These are phyloP conservation scores for Rhinogobius similis DNA, from an alignment of 2,113 vertebrate genomes.

Conservation along the genomic window DNA sequence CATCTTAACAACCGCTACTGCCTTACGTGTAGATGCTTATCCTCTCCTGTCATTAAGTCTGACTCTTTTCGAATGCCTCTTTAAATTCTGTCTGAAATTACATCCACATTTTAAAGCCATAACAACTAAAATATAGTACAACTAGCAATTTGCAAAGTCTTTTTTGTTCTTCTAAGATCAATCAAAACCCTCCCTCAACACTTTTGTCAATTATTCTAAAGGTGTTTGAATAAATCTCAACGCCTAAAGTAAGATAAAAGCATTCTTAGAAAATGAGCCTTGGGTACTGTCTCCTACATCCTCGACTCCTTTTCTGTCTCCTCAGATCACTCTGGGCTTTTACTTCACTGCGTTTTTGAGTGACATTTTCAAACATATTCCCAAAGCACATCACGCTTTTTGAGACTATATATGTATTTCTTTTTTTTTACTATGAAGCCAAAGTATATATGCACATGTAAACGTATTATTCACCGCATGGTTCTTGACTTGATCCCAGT, in stretches of 20 bases:
- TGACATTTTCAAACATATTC: conserved; percentile 50
- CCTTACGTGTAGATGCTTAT: neutral
- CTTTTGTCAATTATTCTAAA: neutral
- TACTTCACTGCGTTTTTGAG: conserved; percentile 52
- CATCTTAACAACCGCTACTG: neutral
- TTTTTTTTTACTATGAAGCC: too few species aligned
- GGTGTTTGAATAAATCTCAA: neutral
- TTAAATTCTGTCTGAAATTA: neutral
- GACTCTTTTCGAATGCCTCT: neutral
- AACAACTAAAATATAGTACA: too few species aligned
- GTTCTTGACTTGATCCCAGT: conserved; percentile 33
- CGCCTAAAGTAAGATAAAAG: neutral
- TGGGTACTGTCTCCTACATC: neutral
- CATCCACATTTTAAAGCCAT: neutral
- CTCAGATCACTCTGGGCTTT: conserved; percentile 21
- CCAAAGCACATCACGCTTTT: conserved; percentile 38
- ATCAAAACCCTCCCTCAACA: neutral
- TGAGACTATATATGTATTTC: conserved; percentile 31
- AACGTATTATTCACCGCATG: conserved; percentile 35
- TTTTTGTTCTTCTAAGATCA: neutral
- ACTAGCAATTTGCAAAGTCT: neutral
- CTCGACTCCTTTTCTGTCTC: conserved; percentile 19
- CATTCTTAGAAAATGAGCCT: neutral
- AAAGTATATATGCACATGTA: too few species aligned
- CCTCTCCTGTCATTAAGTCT: neutral